Evolutionary conservation across 2,888 invertebrate species (phyloP).

Genomic region (Torymus texanus): DNA sequence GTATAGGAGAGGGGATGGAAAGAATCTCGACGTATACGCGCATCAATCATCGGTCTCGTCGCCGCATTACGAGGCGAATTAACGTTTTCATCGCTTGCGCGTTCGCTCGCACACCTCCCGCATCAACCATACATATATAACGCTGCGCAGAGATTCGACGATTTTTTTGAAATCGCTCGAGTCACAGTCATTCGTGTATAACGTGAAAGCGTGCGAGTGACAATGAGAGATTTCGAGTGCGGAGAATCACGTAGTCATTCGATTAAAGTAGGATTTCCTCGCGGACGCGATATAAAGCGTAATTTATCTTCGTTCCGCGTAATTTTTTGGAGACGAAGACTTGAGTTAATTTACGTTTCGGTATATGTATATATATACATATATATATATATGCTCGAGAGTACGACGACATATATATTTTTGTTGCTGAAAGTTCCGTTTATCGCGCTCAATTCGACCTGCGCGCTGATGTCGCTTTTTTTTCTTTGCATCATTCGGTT

Average conservation of each 20-base stretch:
- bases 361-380: too few species aligned
- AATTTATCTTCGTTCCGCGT: conserved; percentile 53
- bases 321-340: conserved; percentile 23
- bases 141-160: not conserved
- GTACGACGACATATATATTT: too few species aligned
- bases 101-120: conserved; percentile 10
- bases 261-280: conserved; percentile 54
- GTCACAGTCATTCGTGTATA: too few species aligned
- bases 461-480: too few species aligned
- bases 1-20: too few species aligned
- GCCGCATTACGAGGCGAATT: conserved; percentile 51
- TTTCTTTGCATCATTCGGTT: too few species aligned
- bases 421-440: too few species aligned
- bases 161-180: conserved; percentile 39
- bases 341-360: too few species aligned
- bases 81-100: conserved; percentile 49
- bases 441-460: too few species aligned
- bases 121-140: not conserved
- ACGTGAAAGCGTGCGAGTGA: conserved; percentile 46
- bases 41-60: conserved; percentile 52
- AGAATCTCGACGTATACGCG: conserved; percentile 7
- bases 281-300: conserved; percentile 16
- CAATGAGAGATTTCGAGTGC: conserved; percentile 37
- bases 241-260: conserved; percentile 54
- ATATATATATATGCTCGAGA: too few species aligned